These are phyloP conservation scores for Polydrusus tereticollis DNA, from an alignment of 2,888 invertebrate species.

Conservation along the genomic window DNA sequence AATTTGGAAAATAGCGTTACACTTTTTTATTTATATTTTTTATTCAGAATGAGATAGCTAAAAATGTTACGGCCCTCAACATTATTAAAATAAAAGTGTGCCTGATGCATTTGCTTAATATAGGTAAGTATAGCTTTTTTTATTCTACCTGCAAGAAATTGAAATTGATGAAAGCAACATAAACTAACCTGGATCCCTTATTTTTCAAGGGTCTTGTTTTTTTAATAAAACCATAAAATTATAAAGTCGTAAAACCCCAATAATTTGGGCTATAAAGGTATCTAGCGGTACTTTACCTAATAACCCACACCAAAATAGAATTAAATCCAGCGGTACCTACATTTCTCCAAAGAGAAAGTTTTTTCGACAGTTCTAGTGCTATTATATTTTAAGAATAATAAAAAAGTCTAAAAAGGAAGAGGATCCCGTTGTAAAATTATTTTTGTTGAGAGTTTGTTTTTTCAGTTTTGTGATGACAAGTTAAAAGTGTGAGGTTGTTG, in stretches of 20 bases:
- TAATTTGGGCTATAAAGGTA: constrained; percentile 2
- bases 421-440: neutral
- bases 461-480: constrained; percentile 12
- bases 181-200: constrained; percentile 9
- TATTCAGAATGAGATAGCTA: too few relatives aligned
- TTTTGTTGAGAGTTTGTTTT: constrained; percentile 12
- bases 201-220: neutral
- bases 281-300: constrained; percentile 2
- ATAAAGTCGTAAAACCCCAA: neutral
- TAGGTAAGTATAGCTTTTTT: too few relatives aligned
- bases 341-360: neutral
- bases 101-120: too few relatives aligned
- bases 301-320: neutral
- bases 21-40: too few relatives aligned
- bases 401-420: neutral
- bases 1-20: too few relatives aligned
- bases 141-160: neutral
- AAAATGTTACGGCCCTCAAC: too few relatives aligned
- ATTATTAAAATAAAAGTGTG: too few relatives aligned
- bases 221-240: constrained; percentile 25
- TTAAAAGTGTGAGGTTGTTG: constrained; percentile 6
- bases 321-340: neutral
- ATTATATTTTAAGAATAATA: neutral
- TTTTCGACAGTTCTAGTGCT: neutral
- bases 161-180: neutral